Evolutionary conservation across 1,140 invertebrate species (phyloP).

Genomic region (Macrobrachium rosenbergii): DNA sequence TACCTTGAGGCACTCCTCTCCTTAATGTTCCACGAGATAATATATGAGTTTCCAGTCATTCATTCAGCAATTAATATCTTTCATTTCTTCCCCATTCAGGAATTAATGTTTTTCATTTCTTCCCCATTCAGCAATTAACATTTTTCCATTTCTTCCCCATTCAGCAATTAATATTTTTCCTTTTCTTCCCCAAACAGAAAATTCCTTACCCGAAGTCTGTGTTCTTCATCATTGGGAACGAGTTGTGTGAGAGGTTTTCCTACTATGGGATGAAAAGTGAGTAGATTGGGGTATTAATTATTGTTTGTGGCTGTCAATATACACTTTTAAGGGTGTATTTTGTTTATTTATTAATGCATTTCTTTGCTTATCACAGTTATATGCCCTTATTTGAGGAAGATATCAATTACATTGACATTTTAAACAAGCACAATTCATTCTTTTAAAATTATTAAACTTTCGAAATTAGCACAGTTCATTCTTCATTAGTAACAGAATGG

Average conservation of each 20-base stretch:
- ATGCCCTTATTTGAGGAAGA: neutral
- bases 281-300: too few species aligned
- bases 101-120: neutral
- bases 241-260: constrained; percentile 96
- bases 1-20: too few species aligned
- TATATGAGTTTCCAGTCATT: neutral
- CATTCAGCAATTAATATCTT: neutral
- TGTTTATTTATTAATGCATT: neutral
- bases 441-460: too few species aligned
- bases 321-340: constrained; percentile 18
- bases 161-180: neutral
- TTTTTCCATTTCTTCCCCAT: neutral
- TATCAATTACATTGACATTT: too few species aligned
- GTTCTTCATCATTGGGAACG: constrained; percentile 95
- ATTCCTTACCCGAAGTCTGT: constrained; percentile 85
- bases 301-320: too few species aligned
- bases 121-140: neutral
- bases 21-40: too few species aligned
- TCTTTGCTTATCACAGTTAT: too few species aligned
- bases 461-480: too few species aligned
- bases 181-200: constrained; percentile 48
- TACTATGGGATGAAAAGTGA: constrained; percentile 97
- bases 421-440: too few species aligned
- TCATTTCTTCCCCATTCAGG: too few species aligned
- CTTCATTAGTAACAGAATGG: too few species aligned